Evolutionary conservation across 2,888 invertebrate species (phyloP), one percentile per base, ranked within the genome.

Genomic region (Leucoma salicis): DNA sequence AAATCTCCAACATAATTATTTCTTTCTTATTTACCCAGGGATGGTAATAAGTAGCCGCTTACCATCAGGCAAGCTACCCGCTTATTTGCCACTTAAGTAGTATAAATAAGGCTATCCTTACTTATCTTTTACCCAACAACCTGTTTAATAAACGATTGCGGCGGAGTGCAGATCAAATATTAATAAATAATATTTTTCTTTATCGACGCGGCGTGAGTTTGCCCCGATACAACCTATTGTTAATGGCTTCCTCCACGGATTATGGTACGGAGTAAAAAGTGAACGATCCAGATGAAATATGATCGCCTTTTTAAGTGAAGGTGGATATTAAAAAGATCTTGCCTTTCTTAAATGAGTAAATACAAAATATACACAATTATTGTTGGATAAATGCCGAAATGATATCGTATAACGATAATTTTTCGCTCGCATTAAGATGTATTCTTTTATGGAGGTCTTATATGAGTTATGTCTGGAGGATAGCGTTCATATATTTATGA

Each of bases 181-280:
- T 31, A 27, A 27, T 25, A 7, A 25, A 25, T 27, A 27, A 21
- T 27, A 37, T 25, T 36, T 21, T 28, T 46, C 34, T 42, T 47
- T 44, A 62, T 49, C 45, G 46, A 46, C 39, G 35, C 31, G 38
- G 32, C 45, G 27, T n/a, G n/a, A n/a, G 33, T 14, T 13, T 25
- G 33, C 39, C 37, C 49, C 41, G 38, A 31, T 16, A 25, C 27
- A 36, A 8, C 49, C 28, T 55, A 63, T 56, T 49, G 12, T 27
- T 57, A 61, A 63, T 61, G 51, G 58, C 58, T 63, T 57, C 61
- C 61, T 57, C 36, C 46, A 49, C 45, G 55, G 55, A 48, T 51
- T 55, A 57, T 49, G 36, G 55, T n/a, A 25, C 32, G 43, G 40
- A 49, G 48, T 49, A 57, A 63, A 63, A 53, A 57, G 44, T 51